phyloP scores from a whole-genome alignment of 2,797 vertebrate species.

The Saxicola maurus region DNA sequence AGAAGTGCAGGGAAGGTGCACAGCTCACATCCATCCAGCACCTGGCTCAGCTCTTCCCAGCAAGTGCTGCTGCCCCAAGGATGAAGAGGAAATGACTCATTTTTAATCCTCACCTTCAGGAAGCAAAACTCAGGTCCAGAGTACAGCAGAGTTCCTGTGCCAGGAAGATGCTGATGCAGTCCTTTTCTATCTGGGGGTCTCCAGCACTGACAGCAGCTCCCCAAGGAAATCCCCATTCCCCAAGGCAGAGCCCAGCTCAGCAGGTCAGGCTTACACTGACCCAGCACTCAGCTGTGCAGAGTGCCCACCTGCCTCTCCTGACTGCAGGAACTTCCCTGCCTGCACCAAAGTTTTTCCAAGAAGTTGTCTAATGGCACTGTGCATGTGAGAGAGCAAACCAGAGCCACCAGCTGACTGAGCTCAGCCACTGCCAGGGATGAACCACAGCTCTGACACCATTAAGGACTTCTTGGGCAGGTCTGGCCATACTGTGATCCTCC shows the following conservation, averaged over 20 bases:
- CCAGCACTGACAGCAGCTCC: not conserved
- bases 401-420: not conserved
- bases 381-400: not conserved
- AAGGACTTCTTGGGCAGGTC: not conserved
- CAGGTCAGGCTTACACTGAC: rapidly evolving
- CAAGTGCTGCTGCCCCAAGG: not conserved
- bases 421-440: not conserved
- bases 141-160: not conserved
- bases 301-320: not conserved
- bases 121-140: not conserved
- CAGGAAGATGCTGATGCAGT: not conserved
- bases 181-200: rapidly evolving
- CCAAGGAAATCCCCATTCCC: rapidly evolving
- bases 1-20: not conserved
- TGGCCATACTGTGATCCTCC: not conserved
- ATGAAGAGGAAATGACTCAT: not conserved
- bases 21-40: not conserved
- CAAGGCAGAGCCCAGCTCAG: not conserved
- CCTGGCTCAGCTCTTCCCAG: not conserved
- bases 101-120: not conserved
- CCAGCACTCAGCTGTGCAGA: not conserved
- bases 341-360: not conserved
- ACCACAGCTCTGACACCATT: not conserved
- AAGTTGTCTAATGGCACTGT: no score
- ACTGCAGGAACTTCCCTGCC: not conserved